Evolutionary conservation across 2,113 vertebrate genomes (phyloP).

Genomic region (cattle (Bos taurus)): ARS-UCD2.0 NC_037335.1:20232501-20233000

Average conservation of each 20-base stretch:
- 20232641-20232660: background rate
- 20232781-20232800: background rate
- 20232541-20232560: background rate
- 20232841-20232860: background rate
- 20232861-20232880: background rate
- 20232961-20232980: background rate
- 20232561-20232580: background rate
- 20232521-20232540: background rate
- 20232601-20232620: rapidly evolving
- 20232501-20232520: background rate
- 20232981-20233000: background rate
- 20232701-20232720: background rate
- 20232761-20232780: background rate
- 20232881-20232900: background rate
- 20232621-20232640: background rate
- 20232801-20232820: background rate
- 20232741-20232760: background rate
- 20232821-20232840: background rate
- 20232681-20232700: background rate
- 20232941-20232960: background rate
- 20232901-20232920: background rate
- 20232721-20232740: background rate
- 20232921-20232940: background rate
- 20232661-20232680: background rate
- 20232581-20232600: background rate